A percentile compares a stretch with the other conserved stretches of the same genome.
phyloP scores from a whole-genome alignment of 2,888 invertebrate genomes.

The Alloscopus bannaensis region DNA sequence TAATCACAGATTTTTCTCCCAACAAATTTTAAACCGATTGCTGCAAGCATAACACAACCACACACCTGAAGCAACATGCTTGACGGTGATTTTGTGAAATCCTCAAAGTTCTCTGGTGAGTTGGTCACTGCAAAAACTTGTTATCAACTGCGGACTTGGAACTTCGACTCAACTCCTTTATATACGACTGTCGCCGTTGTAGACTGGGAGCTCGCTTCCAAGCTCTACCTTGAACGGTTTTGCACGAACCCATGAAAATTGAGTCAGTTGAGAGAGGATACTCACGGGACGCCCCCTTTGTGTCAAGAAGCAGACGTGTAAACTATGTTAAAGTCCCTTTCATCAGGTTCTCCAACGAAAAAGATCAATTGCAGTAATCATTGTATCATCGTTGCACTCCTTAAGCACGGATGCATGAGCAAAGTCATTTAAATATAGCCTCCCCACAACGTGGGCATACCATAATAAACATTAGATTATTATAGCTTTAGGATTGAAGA shows the following conservation, averaged over 20 bases:
- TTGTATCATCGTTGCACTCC: too few relatives aligned
- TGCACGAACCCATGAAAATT: conserved; percentile 44
- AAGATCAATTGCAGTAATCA: conserved; percentile 40
- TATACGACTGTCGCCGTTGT: conserved; percentile 24
- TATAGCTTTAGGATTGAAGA: too few relatives aligned
- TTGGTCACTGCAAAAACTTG: conserved; percentile 3
- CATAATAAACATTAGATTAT: too few relatives aligned
- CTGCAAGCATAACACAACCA: background rate
- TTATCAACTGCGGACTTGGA: conserved; percentile 39
- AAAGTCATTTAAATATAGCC: too few relatives aligned
- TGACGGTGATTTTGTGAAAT: conserved; percentile 6
- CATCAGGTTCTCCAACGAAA: conserved; percentile 26
- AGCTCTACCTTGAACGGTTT: conserved; percentile 50
- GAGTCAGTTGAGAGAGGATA: conserved; percentile 16
- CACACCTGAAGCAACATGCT: conserved; percentile 28
- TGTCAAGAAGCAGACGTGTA: background rate
- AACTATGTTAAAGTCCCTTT: conserved; percentile 17
- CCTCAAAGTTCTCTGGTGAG: conserved; percentile 7
- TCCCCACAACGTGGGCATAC: too few relatives aligned
- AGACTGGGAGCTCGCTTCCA: conserved; percentile 31
- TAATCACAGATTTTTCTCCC: background rate
- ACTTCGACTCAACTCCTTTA: conserved; percentile 31
- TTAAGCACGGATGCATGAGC: background rate
- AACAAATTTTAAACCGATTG: background rate
- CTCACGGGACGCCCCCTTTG: background rate